Evolutionary conservation across 2,888 invertebrate genomes (phyloP), one percentile per base, ranked within the genome.

Genomic region (Lasius platythorax): DNA sequence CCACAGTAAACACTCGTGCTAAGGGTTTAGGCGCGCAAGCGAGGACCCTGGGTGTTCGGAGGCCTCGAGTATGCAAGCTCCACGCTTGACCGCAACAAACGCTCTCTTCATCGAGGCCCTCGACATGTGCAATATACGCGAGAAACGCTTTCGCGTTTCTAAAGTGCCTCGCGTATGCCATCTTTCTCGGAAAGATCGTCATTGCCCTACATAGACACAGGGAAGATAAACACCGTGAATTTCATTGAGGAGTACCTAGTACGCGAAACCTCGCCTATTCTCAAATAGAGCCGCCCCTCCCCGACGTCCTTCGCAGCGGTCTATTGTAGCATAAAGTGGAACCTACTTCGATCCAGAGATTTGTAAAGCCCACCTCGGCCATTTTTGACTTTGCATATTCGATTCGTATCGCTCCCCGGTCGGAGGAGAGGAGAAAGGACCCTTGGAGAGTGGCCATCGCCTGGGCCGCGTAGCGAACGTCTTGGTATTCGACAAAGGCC

Each of bases 381-480:
- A 99, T 99, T 97, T 99, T 99, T 96, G 98, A 98, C 96, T 99
- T 98, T 96, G 99, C 99, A 97, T 98, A 99, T 96, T 99, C 99
- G 96, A 99, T 99, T 95, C 99, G 98, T 95, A 99, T 99, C 95
- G 99, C 99, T 93, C 99, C 99, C 95, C 99, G 98, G 95, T 98
- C 98, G 92, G 99, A 99, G 95, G 99, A 98, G 95, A 99, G 97
- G 94, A 99, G 97, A 96, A 98, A 97, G 95, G 98, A 98, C 95
- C 99, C 99, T 96, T 99, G 99, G 94, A 99, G 97, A 94, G 98
- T 97, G 95, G 97, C 97, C 97, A 99, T 97, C 94, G 99, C 99
- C 94, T 98, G 97, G 95, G 98, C 97, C 94, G 99, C 99, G 96
- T 97, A 98, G 94, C 97, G 96, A 94, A 99, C 97, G 96, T 98